Percentiles rank a stretch among this genome's conserved stretches.
These are phyloP conservation scores for Nycticorax nycticorax DNA, from an alignment of 2,113 vertebrate genomes.

Conservation along the genomic window DNA sequence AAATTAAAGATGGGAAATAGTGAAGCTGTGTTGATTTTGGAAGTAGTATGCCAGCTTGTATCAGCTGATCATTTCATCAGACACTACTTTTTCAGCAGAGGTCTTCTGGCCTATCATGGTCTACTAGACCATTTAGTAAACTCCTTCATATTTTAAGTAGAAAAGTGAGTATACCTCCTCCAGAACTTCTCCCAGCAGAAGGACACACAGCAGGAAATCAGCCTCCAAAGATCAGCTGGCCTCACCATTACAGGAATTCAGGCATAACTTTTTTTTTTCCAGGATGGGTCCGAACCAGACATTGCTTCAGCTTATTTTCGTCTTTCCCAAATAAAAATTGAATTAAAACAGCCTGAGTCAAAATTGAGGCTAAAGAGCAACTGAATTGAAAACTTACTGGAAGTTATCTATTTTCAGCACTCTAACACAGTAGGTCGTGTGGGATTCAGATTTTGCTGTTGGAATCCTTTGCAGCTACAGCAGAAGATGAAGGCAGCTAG, in stretches of 20 bases:
- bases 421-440: neutral
- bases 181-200: neutral
- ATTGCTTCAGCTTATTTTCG: neutral
- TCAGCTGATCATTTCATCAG: neutral
- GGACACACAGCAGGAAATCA: neutral
- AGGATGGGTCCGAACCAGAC: neutral
- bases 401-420: neutral
- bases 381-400: neutral
- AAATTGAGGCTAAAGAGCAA: neutral
- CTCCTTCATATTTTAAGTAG: neutral
- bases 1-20: neutral
- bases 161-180: neutral
- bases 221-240: neutral
- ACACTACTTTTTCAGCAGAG: neutral
- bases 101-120: neutral
- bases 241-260: neutral
- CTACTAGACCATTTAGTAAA: neutral
- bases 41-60: neutral
- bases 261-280: neutral
- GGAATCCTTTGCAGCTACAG: neutral
- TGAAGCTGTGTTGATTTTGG: neutral
- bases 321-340: neutral
- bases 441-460: neutral
- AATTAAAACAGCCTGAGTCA: neutral
- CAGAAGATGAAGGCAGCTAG: neutral